phyloP scores from a whole-genome alignment of 2,797 vertebrate species.

The Sternotherus odoratus region DNA sequence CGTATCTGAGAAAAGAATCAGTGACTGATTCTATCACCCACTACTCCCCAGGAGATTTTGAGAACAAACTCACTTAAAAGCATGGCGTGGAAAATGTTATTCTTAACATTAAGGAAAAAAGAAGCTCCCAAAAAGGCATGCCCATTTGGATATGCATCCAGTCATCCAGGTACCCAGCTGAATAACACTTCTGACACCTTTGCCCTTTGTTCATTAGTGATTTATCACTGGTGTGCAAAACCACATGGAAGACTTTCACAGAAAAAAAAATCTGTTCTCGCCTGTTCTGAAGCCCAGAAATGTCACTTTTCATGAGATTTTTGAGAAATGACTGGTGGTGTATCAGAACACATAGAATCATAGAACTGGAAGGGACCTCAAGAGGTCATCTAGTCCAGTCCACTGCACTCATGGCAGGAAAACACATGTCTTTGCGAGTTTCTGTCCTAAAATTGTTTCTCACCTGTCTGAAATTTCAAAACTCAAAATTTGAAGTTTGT shows the following conservation, averaged over 20 bases:
- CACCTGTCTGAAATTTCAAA: background rate
- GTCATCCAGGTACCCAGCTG: background rate
- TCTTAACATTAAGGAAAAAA: background rate
- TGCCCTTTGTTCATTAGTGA: background rate
- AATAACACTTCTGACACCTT: background rate
- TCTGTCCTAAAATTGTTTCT: background rate
- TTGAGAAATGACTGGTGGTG: background rate
- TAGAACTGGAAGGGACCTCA: too few relatives aligned
- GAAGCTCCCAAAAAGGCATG: background rate
- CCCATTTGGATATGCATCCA: background rate
- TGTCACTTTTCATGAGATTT: background rate
- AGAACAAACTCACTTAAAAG: background rate
- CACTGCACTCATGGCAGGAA: too few relatives aligned
- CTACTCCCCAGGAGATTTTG: background rate
- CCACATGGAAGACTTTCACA: background rate
- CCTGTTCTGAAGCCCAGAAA: background rate
- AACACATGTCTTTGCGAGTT: background rate
- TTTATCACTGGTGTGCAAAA: background rate
- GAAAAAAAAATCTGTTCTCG: background rate
- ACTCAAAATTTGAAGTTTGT: background rate
- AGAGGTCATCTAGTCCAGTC: too few relatives aligned
- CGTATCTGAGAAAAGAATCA: fast-evolving
- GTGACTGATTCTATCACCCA: background rate
- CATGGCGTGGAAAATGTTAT: background rate
- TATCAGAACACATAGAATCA: background rate